Base-by-base conservation (phyloP, 2,797 vertebrate genomes). In the Cirrhinus molitorella region DNA sequence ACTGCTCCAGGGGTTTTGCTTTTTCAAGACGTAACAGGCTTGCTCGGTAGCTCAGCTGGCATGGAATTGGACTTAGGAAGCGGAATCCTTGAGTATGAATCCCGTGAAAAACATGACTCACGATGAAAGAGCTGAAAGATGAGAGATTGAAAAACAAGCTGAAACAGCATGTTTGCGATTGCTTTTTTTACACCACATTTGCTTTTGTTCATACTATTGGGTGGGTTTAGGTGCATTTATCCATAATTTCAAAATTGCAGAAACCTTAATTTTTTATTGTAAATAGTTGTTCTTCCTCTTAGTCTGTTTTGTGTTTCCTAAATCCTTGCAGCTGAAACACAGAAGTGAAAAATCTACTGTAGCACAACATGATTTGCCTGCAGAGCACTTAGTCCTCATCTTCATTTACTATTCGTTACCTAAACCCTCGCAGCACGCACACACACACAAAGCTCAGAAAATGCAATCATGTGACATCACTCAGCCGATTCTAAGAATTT, bases 401-500 rank as follows among this genome's bases (percentile, higher is more conserved):
- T 79, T 28, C 28, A 21, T 79, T 79, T 70, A 23, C 68, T 70
- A n/a, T 66, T 83, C 17, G 4, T 55, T 79, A 59, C 53, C 53
- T 61, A 53, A 49, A 75, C 55, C 31, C 25, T 67, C 47, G 49
- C 51, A 47, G 49, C 59, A 43, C 10, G 61, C 59, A 71, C 40
- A 28, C 28, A 55, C 57, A 51, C n/a, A 21, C 76, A 55, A 72
- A 80, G 51, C 79, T 71, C 49, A 25, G n/a, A 55, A 77, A 81
- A 59, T 71, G 61, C 61, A 89, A 81, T 93, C 94, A 93, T 88
- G 90, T 94, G 94, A 94, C 91, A 89, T 92, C 88, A 91, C 86
- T 89, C 86, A 63, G 90, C 85, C 37, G 88, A 88, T 94, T 93
- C 92, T 90, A 83, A 92, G 92, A 94, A 93, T 88, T 78, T 89